Conservation (phyloP, 2,888 invertebrate species). For the Epinotia ramella region DNA sequence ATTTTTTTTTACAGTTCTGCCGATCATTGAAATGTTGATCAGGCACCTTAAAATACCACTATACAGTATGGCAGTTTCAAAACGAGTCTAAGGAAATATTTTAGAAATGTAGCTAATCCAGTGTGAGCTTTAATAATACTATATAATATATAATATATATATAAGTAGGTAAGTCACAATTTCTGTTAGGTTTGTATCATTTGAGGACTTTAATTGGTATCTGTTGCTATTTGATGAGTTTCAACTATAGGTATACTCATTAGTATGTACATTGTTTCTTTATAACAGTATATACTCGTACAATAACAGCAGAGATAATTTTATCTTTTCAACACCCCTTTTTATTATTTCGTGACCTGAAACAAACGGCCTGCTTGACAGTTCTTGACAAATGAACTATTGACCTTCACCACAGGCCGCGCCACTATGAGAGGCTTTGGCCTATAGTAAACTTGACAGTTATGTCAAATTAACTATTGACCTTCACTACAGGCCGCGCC, state of each 20-base stretch:
- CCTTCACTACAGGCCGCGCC: no score
- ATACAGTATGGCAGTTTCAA: background rate
- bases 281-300: background rate
- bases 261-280: background rate
- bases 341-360: background rate
- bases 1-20: background rate
- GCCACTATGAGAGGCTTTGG: no score
- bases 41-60: slow-evolving; percentile 1
- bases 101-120: background rate
- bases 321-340: slow-evolving; percentile 5
- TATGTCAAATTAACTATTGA: no score
- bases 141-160: background rate
- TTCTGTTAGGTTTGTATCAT: background rate
- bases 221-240: background rate
- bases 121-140: background rate
- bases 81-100: background rate
- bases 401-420: no score
- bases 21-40: background rate
- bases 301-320: background rate
- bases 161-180: slow-evolving; percentile 7
- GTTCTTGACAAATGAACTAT: no score
- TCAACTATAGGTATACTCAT: background rate
- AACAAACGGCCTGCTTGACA: no score
- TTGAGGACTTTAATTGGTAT: background rate
- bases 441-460: no score